Evolutionary conservation across 2,888 invertebrate genomes (phyloP).

Genomic region (Caenorhabditis drosophilae): DNA sequence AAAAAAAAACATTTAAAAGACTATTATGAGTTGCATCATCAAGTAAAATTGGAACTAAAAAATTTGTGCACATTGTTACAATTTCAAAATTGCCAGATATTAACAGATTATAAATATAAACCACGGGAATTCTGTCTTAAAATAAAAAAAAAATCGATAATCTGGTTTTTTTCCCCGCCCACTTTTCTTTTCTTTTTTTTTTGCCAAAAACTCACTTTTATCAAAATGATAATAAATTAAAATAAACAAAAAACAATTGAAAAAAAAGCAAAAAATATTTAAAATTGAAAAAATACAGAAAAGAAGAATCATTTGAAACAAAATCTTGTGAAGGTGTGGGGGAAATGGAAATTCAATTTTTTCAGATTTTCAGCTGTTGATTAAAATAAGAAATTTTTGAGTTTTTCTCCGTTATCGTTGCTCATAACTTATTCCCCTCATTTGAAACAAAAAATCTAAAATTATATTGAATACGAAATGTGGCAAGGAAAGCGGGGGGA

Average conservation of each 20-base stretch:
- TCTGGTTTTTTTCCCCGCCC: too few relatives aligned
- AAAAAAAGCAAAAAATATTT: conserved; percentile 6
- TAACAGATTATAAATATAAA: conserved; percentile 20
- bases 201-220: conserved; percentile 10
- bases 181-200: neutral
- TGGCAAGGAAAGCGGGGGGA: too few relatives aligned
- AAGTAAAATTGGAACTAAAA: conserved; percentile 10
- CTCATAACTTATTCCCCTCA: too few relatives aligned
- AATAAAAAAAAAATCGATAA: conserved; percentile 2
- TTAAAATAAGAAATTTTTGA: too few relatives aligned
- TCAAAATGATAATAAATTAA: conserved; percentile 7
- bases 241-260: conserved; percentile 11
- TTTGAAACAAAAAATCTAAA: too few relatives aligned
- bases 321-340: too few relatives aligned
- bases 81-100: conserved; percentile 8
- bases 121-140: conserved; percentile 8
- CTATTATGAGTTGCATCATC: conserved; percentile 9
- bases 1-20: neutral
- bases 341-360: too few relatives aligned
- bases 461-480: too few relatives aligned
- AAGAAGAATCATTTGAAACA: too few relatives aligned
- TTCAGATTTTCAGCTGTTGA: too few relatives aligned
- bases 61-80: conserved; percentile 10
- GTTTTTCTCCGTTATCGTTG: too few relatives aligned
- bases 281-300: conserved; percentile 8